phyloP scores from a whole-genome alignment of 2,888 invertebrate species.

The Drosophila pseudotakahashii region DNA sequence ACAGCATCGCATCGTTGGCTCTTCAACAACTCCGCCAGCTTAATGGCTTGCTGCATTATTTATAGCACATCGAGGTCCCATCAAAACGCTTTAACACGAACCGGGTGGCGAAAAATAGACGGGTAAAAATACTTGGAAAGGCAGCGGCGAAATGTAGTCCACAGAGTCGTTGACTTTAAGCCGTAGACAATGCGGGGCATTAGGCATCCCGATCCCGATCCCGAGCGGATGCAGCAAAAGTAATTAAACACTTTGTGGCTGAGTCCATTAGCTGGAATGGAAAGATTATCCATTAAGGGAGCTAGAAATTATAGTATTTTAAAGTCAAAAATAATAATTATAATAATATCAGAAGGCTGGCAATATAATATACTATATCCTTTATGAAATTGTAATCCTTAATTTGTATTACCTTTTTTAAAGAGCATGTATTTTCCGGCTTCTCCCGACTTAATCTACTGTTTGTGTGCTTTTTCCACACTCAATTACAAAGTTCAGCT shows the following conservation, averaged over 20 bases:
- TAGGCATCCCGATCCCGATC: conserved; percentile 43
- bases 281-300: background rate
- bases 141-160: conserved; percentile 53
- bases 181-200: conserved; percentile 60
- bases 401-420: background rate
- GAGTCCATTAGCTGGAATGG: conserved; percentile 5
- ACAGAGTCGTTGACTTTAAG: conserved; percentile 66
- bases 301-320: background rate
- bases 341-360: no score
- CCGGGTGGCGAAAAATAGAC: conserved; percentile 10
- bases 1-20: conserved; percentile 40
- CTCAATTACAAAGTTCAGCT: conserved; percentile 64
- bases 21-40: conserved; percentile 59
- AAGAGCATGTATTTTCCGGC: conserved; percentile 45
- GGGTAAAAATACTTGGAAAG: conserved; percentile 9
- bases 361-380: no score
- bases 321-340: background rate
- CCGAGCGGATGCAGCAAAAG: conserved; percentile 30
- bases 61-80: conserved; percentile 56
- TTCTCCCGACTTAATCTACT: background rate
- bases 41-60: conserved; percentile 75
- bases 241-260: conserved; percentile 50
- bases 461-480: conserved; percentile 35
- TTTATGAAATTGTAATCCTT: background rate
- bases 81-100: conserved; percentile 63